Evolutionary conservation across 1,140 invertebrate species (phyloP).

Genomic region (Calosoma granatense): DNA sequence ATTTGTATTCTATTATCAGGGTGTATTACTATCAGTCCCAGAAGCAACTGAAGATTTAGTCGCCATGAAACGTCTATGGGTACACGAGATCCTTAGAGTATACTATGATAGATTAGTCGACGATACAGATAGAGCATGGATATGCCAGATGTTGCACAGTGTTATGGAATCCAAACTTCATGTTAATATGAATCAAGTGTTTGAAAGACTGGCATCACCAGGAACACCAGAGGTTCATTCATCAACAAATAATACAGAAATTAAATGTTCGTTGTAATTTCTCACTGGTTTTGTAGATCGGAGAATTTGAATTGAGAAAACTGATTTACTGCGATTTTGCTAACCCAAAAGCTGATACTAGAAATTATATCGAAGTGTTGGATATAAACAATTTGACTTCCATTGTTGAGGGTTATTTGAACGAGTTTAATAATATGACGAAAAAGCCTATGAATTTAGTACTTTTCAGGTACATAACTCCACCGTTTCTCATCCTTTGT

Average conservation of each 20-base stretch:
- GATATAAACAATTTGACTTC: slow-evolving; percentile 72
- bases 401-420: slow-evolving; percentile 83
- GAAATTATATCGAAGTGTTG: slow-evolving; percentile 79
- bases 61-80: slow-evolving; percentile 86
- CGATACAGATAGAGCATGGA: slow-evolving; percentile 69
- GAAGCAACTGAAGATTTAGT: slow-evolving; percentile 82
- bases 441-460: slow-evolving; percentile 97
- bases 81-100: slow-evolving; percentile 88
- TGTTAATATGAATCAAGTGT: slow-evolving; percentile 37
- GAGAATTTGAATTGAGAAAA: slow-evolving; percentile 70
- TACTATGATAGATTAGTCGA: slow-evolving; percentile 90
- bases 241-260: neutral
- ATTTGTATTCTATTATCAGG: slow-evolving; percentile 41
- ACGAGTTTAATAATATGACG: slow-evolving; percentile 92
- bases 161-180: slow-evolving; percentile 44
- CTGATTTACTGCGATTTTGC: slow-evolving; percentile 92
- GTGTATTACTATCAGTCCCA: slow-evolving; percentile 83
- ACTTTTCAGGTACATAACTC: slow-evolving; percentile 61
- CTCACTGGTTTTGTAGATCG: slow-evolving; percentile 43
- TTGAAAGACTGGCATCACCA: slow-evolving; percentile 33
- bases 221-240: slow-evolving; percentile 22
- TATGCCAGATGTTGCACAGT: slow-evolving; percentile 54
- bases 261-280: neutral
- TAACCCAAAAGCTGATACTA: slow-evolving; percentile 83
- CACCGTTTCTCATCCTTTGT: slow-evolving; percentile 1